Conservation (phyloP, 2,888 invertebrate genomes). For the Dicycla oo region DNA sequence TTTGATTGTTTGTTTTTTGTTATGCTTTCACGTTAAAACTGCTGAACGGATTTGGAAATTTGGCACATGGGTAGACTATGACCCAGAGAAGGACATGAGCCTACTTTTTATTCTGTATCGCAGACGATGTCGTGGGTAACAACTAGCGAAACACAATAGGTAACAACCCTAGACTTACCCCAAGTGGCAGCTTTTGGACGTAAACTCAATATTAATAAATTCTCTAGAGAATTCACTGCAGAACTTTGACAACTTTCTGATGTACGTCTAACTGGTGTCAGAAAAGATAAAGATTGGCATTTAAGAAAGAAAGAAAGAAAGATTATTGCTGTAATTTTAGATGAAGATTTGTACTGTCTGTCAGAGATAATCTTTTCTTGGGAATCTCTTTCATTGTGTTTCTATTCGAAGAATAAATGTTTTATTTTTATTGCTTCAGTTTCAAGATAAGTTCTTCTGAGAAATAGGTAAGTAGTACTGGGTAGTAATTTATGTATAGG, state of each 20-base stretch:
- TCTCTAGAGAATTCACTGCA: conserved; percentile 34
- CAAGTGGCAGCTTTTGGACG: conserved; percentile 19
- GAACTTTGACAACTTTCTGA: conserved; percentile 48
- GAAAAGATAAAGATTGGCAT: conserved; percentile 59
- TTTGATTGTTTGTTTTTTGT: no score
- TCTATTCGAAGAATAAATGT: background rate
- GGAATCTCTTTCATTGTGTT: background rate
- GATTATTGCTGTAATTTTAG: conserved; percentile 23
- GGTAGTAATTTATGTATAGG: background rate
- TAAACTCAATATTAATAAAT: conserved; percentile 59
- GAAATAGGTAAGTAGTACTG: background rate
- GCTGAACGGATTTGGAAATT: no score
- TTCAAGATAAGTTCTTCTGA: background rate
- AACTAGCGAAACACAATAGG: no score
- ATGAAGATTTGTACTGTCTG: conserved; percentile 24
- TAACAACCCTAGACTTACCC: conserved; percentile 32
- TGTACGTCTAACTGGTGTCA: conserved; percentile 39
- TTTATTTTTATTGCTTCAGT: conserved; percentile 14
- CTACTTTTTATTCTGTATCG: no score
- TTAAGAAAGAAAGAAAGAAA: conserved; percentile 29
- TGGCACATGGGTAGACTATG: no score
- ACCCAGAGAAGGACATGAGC: no score
- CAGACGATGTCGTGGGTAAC: no score
- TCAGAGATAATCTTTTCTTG: conserved; percentile 14
- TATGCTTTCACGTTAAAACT: no score